phyloP scores from a whole-genome alignment of 1,140 invertebrate species.

The Monochamus saltuarius region DNA sequence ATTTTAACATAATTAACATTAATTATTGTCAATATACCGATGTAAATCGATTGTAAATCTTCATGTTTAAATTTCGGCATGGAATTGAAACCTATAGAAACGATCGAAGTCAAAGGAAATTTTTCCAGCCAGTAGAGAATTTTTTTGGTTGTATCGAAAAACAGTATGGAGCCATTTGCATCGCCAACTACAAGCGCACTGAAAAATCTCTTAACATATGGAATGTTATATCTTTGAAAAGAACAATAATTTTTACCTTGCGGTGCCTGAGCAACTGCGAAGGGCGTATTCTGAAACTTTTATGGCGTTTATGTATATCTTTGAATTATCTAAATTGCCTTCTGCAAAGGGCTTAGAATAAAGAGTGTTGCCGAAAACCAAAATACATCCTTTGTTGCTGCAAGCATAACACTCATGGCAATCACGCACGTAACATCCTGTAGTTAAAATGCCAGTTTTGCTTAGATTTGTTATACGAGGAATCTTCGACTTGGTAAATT shows the following conservation, averaged over 20 bases:
- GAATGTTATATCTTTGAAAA: no score
- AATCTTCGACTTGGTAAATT: slow-evolving; percentile 18
- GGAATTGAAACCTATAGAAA: slow-evolving; percentile 56
- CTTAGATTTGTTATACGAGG: slow-evolving; percentile 31
- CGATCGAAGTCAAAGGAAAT: slow-evolving; percentile 53
- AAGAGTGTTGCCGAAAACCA: slow-evolving; percentile 42
- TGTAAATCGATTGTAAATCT: slow-evolving; percentile 2
- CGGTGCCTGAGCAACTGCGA: slow-evolving; percentile 22
- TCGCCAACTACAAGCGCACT: slow-evolving; percentile 58
- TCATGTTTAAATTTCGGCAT: slow-evolving; percentile 31
- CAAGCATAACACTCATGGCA: slow-evolving; percentile 40
- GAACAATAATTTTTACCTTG: slow-evolving; percentile 29
- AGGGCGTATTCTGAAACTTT: slow-evolving; percentile 31
- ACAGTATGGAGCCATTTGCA: slow-evolving; percentile 54
- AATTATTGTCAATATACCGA: background rate
- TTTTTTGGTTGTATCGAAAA: slow-evolving; percentile 58
- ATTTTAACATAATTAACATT: background rate
- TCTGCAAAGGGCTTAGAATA: slow-evolving; percentile 34
- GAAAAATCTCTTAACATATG: background rate
- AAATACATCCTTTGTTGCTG: slow-evolving; percentile 34
- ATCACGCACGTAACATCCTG: slow-evolving; percentile 36
- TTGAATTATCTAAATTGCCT: slow-evolving; percentile 31
- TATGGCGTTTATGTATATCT: slow-evolving; percentile 42
- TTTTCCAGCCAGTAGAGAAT: slow-evolving; percentile 58
- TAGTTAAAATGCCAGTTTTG: slow-evolving; percentile 34